Evolutionary conservation across 1,140 invertebrate species (phyloP).

Genomic region (Nymphalis io): DNA sequence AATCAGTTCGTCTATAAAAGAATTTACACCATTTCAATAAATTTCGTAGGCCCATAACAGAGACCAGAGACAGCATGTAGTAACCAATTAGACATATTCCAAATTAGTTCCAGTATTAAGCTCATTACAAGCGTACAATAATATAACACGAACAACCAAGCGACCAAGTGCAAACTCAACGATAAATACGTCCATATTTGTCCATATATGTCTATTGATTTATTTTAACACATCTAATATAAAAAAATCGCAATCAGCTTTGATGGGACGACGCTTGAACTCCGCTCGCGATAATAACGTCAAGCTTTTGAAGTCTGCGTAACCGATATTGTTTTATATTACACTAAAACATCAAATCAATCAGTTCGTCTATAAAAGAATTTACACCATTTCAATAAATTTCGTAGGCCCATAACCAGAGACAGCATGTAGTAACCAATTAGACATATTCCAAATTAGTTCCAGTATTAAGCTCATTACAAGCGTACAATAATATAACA

Average conservation of each 20-base stretch:
- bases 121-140: conserved; percentile 67
- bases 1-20: not conserved
- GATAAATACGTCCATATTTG: conserved; percentile 79
- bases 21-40: not conserved
- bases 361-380: not conserved
- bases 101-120: conserved; percentile 54
- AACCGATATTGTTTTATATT: too few species aligned
- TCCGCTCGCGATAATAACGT: too few species aligned
- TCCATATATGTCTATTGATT: conserved; percentile 63
- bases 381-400: not conserved
- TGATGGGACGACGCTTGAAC: too few species aligned
- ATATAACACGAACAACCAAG: conserved; percentile 56
- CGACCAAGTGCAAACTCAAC: conserved; percentile 61
- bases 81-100: conserved; percentile 49
- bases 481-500: conserved; percentile 63
- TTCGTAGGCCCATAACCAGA: not conserved
- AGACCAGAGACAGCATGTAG: not conserved
- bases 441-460: conserved; percentile 57
- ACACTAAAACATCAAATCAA: not conserved
- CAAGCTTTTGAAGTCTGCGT: too few species aligned
- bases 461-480: conserved; percentile 57
- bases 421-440: conserved; percentile 36
- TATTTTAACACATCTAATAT: too few species aligned
- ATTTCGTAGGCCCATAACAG: not conserved
- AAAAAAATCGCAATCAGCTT: too few species aligned